Conservation (phyloP, 2,113 vertebrate genomes). For the Hemichromis elongatus region DNA sequence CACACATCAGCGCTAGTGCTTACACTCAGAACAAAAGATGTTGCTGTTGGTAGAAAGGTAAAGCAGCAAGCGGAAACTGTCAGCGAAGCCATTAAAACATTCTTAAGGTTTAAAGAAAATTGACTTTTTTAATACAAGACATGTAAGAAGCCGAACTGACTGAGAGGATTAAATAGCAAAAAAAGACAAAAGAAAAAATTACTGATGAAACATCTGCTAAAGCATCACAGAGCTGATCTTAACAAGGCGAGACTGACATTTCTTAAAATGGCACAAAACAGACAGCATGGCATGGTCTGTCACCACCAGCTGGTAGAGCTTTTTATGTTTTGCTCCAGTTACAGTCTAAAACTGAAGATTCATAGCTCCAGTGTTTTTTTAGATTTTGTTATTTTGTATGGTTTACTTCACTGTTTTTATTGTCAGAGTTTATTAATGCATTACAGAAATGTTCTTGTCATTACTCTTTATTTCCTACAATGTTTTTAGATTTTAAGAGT, state of each 20-base stretch:
- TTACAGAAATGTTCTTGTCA: background rate
- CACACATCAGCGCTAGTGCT: no score
- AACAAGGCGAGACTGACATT: background rate
- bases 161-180: background rate
- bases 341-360: background rate
- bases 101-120: background rate
- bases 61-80: background rate
- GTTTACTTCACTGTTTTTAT: background rate
- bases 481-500: background rate
- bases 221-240: background rate
- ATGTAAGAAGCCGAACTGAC: background rate
- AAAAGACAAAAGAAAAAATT: background rate
- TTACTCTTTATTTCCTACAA: background rate
- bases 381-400: background rate
- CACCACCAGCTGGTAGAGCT: background rate
- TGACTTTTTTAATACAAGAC: background rate
- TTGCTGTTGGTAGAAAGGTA: background rate
- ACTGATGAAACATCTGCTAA: background rate
- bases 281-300: background rate
- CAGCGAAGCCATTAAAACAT: accelerated
- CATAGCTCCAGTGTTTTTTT: background rate
- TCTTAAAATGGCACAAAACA: background rate
- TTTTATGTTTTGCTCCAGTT: background rate
- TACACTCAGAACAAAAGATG: background rate
- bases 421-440: background rate